Conservation (phyloP, 37 sponge, comb jelly and placozoan species). For the Beroe ovata region DNA sequence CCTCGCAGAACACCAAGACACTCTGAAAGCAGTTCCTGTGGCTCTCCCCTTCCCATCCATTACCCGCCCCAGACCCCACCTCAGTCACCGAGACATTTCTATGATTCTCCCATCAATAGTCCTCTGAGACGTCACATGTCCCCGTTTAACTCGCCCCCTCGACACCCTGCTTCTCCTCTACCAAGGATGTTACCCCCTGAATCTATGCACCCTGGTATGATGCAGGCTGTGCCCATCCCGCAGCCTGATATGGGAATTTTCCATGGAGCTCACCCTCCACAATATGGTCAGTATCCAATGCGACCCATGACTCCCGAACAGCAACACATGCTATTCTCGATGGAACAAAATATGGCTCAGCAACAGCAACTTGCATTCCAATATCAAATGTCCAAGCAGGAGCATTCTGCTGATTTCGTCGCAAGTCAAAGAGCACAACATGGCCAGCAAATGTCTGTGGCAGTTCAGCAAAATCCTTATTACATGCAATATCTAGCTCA, state of each 20-base stretch:
- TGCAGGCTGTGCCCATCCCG: constrained; percentile 5
- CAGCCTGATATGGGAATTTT: neutral
- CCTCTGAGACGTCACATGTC: constrained; percentile 44
- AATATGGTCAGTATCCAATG: neutral
- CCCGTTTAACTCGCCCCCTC: constrained; percentile 36
- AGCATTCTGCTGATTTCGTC: neutral
- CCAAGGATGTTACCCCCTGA: constrained; percentile 44
- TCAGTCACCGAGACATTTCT: constrained; percentile 42
- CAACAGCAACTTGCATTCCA: neutral
- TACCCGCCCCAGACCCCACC: neutral
- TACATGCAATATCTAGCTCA: neutral
- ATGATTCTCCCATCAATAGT: constrained; percentile 23
- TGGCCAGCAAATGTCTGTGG: neutral
- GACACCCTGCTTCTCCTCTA: constrained; percentile 51
- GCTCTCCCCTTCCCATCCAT: constrained; percentile 28
- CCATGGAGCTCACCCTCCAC: neutral
- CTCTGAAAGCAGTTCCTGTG: constrained; percentile 65
- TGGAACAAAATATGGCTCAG: neutral
- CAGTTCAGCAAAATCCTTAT: neutral
- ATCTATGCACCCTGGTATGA: neutral
- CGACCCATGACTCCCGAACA: constrained; percentile 38
- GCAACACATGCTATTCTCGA: constrained; percentile 1
- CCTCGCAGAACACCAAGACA: constrained; percentile 33
- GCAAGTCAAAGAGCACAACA: neutral
- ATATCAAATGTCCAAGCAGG: neutral